Base-by-base conservation (phyloP, 2,888 invertebrate genomes). In the Sycophila texana region DNA sequence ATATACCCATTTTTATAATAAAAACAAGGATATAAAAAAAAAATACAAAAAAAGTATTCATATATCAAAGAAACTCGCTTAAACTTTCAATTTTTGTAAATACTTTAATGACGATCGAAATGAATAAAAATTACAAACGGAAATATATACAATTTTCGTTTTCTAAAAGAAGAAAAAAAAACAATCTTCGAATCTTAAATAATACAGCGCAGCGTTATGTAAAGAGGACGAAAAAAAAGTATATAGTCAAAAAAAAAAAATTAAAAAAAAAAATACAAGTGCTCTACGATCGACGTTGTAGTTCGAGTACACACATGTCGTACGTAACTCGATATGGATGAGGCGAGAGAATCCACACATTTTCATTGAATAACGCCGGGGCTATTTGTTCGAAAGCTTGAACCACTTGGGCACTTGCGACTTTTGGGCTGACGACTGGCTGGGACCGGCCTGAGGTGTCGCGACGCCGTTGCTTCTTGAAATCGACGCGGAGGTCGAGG, bases 361-460 rank as follows among this genome's bases (percentile, higher is more conserved):
- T 68, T 57, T 22, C 0, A 4, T 5, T 22, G 5, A 22, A n/a
- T n/a, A n/a, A n/a, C n/a, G 5, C 13, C 12, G 22, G 39, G 70
- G 74, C 82, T 86, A 86, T 84, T 87, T 87, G 7, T 83, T 82
- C 49, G 84, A 76, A 47, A 83, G 79, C 68, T 84, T 86, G 71
- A 87, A 86, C 86, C 86, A 88, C 74, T 87, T 86, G 57, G 86
- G 86, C n/a, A 51, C 55, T 73, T 77, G 14, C 26, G 16, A 65
- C 10, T 61, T 47, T 67, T 61, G 26, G 1, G 39, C 18, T 12
- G 57, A 71, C 4, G 51, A 1, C 18, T 53, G 60, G 18, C 74
- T 75, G n/a, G 66, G 47, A 4, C 47, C 63, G 4, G 70, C n/a
- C 3, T 58, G 39, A 4, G 30, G 26, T 18, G 16, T 7, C 61